phyloP scores from a whole-genome alignment of 2,797 vertebrate genomes.

The Acanthurus leucopareius region DNA sequence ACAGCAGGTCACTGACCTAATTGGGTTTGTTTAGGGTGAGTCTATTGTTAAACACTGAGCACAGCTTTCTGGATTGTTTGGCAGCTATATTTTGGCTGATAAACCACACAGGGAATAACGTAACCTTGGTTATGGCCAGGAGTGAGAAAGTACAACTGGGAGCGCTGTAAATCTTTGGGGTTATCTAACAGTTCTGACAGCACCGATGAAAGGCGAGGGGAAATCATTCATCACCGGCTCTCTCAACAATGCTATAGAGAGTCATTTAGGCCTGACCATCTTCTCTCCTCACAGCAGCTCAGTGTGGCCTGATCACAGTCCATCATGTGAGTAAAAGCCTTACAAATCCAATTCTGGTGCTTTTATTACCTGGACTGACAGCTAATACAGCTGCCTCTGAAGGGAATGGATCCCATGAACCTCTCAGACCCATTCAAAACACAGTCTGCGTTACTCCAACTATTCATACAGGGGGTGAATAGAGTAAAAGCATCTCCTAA shows the following conservation, averaged over 20 bases:
- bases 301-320: slow-evolving; percentile 60
- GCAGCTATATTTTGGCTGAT: slow-evolving; percentile 74
- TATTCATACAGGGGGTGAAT: slow-evolving; percentile 7
- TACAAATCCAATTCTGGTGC: slow-evolving; percentile 62
- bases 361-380: slow-evolving; percentile 60
- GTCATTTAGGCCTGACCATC: slow-evolving; percentile 70
- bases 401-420: slow-evolving; percentile 44
- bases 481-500: slow-evolving; percentile 21
- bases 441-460: slow-evolving; percentile 34
- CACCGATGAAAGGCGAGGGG: slow-evolving; percentile 64
- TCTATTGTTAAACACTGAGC: slow-evolving; percentile 73
- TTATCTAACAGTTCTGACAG: slow-evolving; percentile 80
- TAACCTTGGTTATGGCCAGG: slow-evolving; percentile 58
- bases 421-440: slow-evolving; percentile 29
- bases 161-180: slow-evolving; percentile 74
- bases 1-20: slow-evolving; percentile 73
- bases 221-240: slow-evolving; percentile 78
- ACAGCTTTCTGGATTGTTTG: slow-evolving; percentile 61
- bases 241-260: slow-evolving; percentile 69
- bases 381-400: slow-evolving; percentile 36
- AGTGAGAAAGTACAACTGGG: slow-evolving; percentile 54
- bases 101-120: slow-evolving; percentile 69
- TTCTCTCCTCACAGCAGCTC: slow-evolving; percentile 64
- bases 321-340: slow-evolving; percentile 68
- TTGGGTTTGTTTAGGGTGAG: slow-evolving; percentile 74